These are phyloP conservation scores for Drosophila ficusphila DNA, from an alignment of 1,140 invertebrate species.

Conservation along the genomic window DNA sequence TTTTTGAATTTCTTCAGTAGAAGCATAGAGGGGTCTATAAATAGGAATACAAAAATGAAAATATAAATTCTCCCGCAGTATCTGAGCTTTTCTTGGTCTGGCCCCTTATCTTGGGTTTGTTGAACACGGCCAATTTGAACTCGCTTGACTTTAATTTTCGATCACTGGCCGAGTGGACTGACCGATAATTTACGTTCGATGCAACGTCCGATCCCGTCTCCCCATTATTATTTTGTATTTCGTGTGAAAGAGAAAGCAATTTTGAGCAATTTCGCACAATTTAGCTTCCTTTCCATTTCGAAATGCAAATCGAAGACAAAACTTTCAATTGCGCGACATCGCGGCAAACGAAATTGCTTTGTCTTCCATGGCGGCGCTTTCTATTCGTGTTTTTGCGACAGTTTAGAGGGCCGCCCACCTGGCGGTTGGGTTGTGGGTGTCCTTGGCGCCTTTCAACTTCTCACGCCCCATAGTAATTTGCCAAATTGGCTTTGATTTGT, in stretches of 20 bases:
- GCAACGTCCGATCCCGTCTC: slow-evolving; percentile 56
- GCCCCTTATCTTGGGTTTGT: slow-evolving; percentile 26
- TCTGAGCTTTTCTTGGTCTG: background rate
- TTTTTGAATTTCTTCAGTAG: background rate
- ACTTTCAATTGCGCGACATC: slow-evolving; percentile 71
- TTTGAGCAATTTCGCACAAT: slow-evolving; percentile 39
- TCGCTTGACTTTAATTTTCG: slow-evolving; percentile 41
- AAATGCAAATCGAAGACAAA: slow-evolving; percentile 76
- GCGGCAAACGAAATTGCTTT: slow-evolving; percentile 63
- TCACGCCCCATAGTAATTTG: slow-evolving; percentile 51
- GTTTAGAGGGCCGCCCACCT: slow-evolving; percentile 31
- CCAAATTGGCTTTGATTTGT: slow-evolving; percentile 66
- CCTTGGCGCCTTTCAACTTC: slow-evolving; percentile 1
- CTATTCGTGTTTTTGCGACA: slow-evolving; percentile 18
- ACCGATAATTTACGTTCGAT: slow-evolving; percentile 75
- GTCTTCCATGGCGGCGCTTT: slow-evolving; percentile 49
- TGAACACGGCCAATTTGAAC: slow-evolving; percentile 21
- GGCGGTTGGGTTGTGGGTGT: slow-evolving; percentile 21
- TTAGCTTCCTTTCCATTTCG: slow-evolving; percentile 65
- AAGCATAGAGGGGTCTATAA: background rate
- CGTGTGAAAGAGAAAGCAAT: slow-evolving; percentile 70
- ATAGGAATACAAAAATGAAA: slow-evolving; percentile 3
- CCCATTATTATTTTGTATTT: slow-evolving; percentile 35
- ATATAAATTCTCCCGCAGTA: background rate
- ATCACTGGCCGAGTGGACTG: slow-evolving; percentile 60